Evolutionary conservation across 2,888 invertebrate species (phyloP).

Genomic region (Oligia strigilis): DNA sequence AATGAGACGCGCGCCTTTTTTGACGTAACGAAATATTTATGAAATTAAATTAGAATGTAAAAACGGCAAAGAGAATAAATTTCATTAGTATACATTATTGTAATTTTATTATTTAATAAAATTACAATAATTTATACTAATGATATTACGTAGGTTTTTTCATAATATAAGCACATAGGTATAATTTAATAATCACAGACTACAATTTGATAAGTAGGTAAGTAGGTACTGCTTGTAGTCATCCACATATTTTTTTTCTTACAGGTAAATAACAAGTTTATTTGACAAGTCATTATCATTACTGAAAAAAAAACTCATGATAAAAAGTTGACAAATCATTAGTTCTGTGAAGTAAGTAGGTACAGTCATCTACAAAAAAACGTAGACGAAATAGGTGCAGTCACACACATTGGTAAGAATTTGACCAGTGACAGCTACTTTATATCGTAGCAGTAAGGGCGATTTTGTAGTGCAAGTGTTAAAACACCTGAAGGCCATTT

Average conservation of each 20-base stretch:
- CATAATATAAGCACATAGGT: not conserved
- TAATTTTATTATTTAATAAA: constrained; percentile 1
- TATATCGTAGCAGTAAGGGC: not conserved
- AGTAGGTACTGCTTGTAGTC: not conserved
- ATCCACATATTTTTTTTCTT: not conserved
- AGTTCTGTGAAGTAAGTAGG: not conserved
- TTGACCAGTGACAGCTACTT: not conserved
- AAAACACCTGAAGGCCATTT: too few relatives aligned
- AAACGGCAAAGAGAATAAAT: not conserved
- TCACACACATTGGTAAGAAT: not conserved
- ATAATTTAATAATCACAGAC: not conserved
- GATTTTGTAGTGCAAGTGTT: not conserved
- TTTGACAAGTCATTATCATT: constrained; percentile 16
- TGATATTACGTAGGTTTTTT: not conserved
- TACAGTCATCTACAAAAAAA: not conserved
- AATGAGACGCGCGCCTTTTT: constrained; percentile 31
- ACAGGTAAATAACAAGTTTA: not conserved
- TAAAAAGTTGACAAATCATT: constrained; percentile 15
- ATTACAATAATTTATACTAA: too few relatives aligned
- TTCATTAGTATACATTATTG: constrained; percentile 2
- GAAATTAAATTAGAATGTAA: constrained; percentile 12
- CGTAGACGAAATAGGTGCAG: not conserved
- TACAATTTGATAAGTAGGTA: not conserved
- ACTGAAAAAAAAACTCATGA: not conserved
- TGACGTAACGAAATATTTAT: constrained; percentile 20